Evolutionary conservation across 2,113 vertebrate species (phyloP), one percentile per base, ranked within the genome.

Genomic region (Desmodus rotundus): DNA sequence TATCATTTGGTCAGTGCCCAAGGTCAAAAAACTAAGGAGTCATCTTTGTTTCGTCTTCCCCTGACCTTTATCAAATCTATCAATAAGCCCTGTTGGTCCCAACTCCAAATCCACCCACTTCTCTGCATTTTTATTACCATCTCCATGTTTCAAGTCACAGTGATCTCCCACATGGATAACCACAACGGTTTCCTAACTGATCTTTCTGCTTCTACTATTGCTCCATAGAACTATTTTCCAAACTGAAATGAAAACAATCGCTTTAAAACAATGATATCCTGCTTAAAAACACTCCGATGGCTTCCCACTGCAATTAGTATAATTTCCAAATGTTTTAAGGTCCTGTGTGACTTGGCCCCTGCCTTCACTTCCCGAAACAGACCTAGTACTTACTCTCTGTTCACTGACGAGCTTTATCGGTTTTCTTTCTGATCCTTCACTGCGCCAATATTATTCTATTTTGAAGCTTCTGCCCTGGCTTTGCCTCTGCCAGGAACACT

Each of bases 361-460:
- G 56, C 36, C n/a, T 93, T 96, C n/a, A 89, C 9, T 70, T 91
- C 24, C 38, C 54, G 52, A 54, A 84, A 77, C 3, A 88, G 58
- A 94, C 11, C 16, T 56, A 45, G 19, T 45, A 84, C 20, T 93
- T 78, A 19, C 36, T 47, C 19, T 70, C 73, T 70, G n/a, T 77
- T 70, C 12, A 80, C 15, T 26, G 43, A 67, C 17, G 8, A 68
- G 33, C 33, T 94, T 80, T 68, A 72, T 2, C 14, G 0, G 15
- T 91, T 80, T 93, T 76, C 43, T 74, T 87, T 76, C 87, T 95
- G 38, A 45, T 91, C 28, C 41, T 94, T 22, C 73, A 80, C 74
- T 65, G 38, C 5, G 43, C n/a, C 74, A 72, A 41, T 68, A 24
- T 41, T 50, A 81, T 67, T 87, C 31, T 24, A 81, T 50, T 87